These are phyloP conservation scores for Drosophila meridionalis DNA, from an alignment of 2,888 invertebrate genomes.

Conservation along the genomic window DNA sequence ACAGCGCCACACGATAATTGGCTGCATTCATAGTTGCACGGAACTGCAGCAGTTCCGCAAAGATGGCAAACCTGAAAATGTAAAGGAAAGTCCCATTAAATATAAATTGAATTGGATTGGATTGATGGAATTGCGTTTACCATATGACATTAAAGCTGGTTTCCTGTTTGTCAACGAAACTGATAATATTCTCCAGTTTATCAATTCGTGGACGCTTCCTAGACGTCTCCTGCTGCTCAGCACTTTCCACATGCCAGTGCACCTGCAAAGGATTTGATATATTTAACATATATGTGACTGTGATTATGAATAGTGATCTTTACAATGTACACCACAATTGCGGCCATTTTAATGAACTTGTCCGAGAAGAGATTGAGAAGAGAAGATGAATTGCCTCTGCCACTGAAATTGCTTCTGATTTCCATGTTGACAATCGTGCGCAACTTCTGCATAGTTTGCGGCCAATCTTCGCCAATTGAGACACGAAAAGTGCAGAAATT, in stretches of 20 bases:
- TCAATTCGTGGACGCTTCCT: conserved; percentile 71
- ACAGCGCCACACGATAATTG: conserved; percentile 74
- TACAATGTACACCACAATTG: conserved; percentile 78
- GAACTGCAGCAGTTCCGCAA: conserved; percentile 71
- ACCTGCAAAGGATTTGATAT: conserved; percentile 45
- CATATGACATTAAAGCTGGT: conserved; percentile 76
- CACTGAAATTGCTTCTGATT: conserved; percentile 68
- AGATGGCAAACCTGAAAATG: conserved; percentile 74
- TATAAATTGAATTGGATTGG: neutral
- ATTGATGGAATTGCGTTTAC: conserved; percentile 45
- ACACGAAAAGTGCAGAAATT: conserved; percentile 72
- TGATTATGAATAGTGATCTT: neutral
- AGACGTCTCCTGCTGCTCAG: conserved; percentile 3
- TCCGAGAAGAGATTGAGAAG: conserved; percentile 57
- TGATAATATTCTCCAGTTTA: conserved; percentile 68
- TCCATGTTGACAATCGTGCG: conserved; percentile 78
- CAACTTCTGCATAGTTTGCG: conserved; percentile 72
- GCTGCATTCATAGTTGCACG: conserved; percentile 62
- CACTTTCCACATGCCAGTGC: conserved; percentile 64
- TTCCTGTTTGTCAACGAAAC: conserved; percentile 55
- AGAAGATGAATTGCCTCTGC: conserved; percentile 52
- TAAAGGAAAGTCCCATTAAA: neutral
- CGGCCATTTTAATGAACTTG: conserved; percentile 76
- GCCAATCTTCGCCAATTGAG: conserved; percentile 65
- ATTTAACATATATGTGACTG: neutral